A percentile compares a stretch with the other conserved stretches of the same genome.
phyloP scores from a whole-genome alignment of 1,140 invertebrate species.

The Euborellia annulipes region DNA sequence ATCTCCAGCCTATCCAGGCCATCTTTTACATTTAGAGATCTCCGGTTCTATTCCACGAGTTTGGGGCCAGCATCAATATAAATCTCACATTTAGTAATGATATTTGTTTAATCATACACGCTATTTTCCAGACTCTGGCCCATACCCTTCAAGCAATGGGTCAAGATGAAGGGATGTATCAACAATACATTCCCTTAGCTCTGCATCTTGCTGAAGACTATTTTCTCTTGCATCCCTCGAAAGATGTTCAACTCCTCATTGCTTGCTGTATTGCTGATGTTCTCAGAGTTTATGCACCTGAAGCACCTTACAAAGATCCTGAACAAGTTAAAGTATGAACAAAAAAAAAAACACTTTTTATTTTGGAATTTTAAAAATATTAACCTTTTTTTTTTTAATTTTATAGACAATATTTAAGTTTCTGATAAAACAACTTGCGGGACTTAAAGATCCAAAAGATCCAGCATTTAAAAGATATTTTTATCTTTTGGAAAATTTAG shows the following conservation, averaged over 20 bases:
- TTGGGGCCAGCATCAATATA: too few species aligned
- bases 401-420: constrained; percentile 85
- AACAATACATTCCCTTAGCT: constrained; percentile 86
- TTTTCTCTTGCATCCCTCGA: constrained; percentile 76
- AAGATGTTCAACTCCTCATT: constrained; percentile 86
- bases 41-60: too few species aligned
- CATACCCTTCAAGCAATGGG: constrained; percentile 92
- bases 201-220: constrained; percentile 83
- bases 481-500: constrained; percentile 87
- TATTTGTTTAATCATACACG: too few species aligned
- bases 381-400: constrained; percentile 19
- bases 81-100: too few species aligned
- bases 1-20: too few species aligned
- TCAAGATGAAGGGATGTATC: constrained; percentile 87
- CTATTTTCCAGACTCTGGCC: constrained; percentile 52
- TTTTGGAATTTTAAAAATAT: not conserved
- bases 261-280: constrained; percentile 97
- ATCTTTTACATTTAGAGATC: too few species aligned
- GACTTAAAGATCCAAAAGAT: constrained; percentile 90
- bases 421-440: constrained; percentile 84
- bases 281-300: constrained; percentile 92
- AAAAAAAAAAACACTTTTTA: not conserved
- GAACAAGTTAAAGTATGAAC: constrained; percentile 62
- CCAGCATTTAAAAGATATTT: constrained; percentile 96
- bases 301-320: constrained; percentile 91